phyloP scores from a whole-genome alignment of 2,888 invertebrate species.

The Palloptera scutellata region DNA sequence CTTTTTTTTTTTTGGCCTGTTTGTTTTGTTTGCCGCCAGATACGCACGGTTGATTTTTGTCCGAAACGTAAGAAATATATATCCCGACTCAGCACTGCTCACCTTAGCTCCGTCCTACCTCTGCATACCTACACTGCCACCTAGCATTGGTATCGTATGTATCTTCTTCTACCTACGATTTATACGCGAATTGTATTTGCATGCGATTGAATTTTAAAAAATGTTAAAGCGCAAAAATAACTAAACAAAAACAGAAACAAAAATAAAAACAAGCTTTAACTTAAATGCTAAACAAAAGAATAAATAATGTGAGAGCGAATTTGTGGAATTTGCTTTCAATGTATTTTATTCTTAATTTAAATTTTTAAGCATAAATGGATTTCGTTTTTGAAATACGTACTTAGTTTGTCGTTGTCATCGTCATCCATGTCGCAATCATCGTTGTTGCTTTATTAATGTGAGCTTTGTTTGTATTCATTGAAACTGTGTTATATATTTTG shows the following conservation, averaged over 20 bases:
- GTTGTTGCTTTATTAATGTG: too few species aligned
- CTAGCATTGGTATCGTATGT: not conserved
- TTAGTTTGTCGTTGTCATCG: too few species aligned
- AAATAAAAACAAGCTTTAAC: too few species aligned
- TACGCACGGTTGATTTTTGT: conserved; percentile 27
- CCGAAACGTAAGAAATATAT: not conserved
- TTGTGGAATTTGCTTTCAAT: conserved; percentile 3
- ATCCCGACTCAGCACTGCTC: not conserved
- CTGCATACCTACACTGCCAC: not conserved
- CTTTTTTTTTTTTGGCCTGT: not conserved
- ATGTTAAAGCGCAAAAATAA: not conserved
- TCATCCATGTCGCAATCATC: too few species aligned
- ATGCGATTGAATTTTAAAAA: conserved; percentile 23
- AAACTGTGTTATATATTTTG: too few species aligned
- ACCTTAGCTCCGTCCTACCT: not conserved
- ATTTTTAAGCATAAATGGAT: conserved; percentile 1
- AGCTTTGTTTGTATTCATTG: too few species aligned
- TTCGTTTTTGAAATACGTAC: too few species aligned
- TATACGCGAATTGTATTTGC: conserved; percentile 8
- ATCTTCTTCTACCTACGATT: too few species aligned
- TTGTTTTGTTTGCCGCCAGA: conserved; percentile 13
- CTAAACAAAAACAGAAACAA: not conserved
- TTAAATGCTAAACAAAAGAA: not conserved
- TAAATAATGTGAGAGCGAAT: conserved; percentile 5
- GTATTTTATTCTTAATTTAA: not conserved